Evolutionary conservation across 2,797 vertebrate species (phyloP), one percentile per base, ranked within the genome.

Genomic region (Philypnodon macrostomus): DNA sequence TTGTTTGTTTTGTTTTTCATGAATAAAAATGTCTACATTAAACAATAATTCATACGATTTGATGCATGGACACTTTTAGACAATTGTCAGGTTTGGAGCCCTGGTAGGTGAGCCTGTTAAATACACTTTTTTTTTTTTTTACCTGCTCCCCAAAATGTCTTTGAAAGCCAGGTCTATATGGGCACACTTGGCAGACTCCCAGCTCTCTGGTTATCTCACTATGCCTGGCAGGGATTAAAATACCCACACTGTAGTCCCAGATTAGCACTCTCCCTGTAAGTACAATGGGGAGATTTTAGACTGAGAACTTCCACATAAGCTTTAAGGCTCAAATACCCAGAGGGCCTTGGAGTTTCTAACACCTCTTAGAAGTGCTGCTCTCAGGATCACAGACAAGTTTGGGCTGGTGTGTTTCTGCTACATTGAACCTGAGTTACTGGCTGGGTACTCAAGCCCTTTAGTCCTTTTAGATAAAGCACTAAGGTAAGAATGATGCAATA

Each of bases 181-280:
- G n/a, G n/a, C n/a, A n/a, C n/a, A n/a, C n/a, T n/a, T 47, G n/a
- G 74, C 54, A 51, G 44, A 26, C 33, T 3, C 37, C 3, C 1
- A 24, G 12, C 62, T 64, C 35, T 26, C n/a, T 29, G 26, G 66
- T 73, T 84, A 83, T 85, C 82, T 67, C 68, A 46, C 50, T 74
- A 50, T 67, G 37, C 81, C 72, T 83, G 68, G 70, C 53, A 72
- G 58, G 62, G 75, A 85, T 86, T 81, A 77, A 85, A 84, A 81
- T 75, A 75, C 67, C 73, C 63, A 58, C 65, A 56, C 54, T 66
- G 47, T 67, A 71, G 64, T 75, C 58, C 60, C 53, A 79, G 81
- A 87, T 84, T 72, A 84, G 64, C 39, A 26, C 53, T 51, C 58
- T 53, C 53, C 67, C 49, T 48, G 15, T 56, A 63, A 74, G 57